These are phyloP conservation scores for Rotaria socialis DNA, from an alignment of 2,888 invertebrate species.

Conservation along the genomic window DNA sequence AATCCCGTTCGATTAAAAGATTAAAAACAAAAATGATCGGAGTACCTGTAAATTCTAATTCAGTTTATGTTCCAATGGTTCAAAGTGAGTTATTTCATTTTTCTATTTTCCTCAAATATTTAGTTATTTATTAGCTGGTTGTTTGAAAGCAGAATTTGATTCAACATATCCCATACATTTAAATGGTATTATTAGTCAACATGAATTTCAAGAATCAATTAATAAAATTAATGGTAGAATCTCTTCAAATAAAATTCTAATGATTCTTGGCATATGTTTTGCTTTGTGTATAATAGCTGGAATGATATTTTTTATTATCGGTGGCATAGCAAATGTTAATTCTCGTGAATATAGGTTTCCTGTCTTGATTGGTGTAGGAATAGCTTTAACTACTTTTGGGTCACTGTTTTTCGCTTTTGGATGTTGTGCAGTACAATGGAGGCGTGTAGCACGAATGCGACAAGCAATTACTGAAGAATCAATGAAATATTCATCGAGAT, in stretches of 20 bases:
- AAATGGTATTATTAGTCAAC: background rate
- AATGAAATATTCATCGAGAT: background rate
- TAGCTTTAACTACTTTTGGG: background rate
- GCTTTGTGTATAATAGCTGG: background rate
- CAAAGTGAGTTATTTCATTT: too few species aligned
- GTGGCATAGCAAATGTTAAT: background rate
- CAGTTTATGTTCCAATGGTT: too few species aligned
- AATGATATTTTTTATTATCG: background rate
- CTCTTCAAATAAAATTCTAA: background rate
- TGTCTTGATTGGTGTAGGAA: background rate
- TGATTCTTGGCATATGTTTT: too few species aligned
- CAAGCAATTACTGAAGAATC: background rate
- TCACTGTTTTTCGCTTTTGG: background rate
- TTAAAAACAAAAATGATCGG: too few species aligned
- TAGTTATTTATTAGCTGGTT: background rate
- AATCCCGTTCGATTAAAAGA: too few species aligned
- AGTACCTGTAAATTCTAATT: too few species aligned
- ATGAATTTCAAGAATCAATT: conserved; percentile 32
- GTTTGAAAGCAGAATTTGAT: conserved; percentile 8
- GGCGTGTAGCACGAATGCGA: background rate
- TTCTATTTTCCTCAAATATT: too few species aligned
- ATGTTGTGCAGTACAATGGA: background rate
- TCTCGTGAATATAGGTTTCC: background rate
- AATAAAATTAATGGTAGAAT: background rate
- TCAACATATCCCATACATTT: background rate